Evolutionary conservation across 2,113 vertebrate species (phyloP), one percentile per base, ranked within the genome.

Genomic region (Peromyscus leucopus): DNA sequence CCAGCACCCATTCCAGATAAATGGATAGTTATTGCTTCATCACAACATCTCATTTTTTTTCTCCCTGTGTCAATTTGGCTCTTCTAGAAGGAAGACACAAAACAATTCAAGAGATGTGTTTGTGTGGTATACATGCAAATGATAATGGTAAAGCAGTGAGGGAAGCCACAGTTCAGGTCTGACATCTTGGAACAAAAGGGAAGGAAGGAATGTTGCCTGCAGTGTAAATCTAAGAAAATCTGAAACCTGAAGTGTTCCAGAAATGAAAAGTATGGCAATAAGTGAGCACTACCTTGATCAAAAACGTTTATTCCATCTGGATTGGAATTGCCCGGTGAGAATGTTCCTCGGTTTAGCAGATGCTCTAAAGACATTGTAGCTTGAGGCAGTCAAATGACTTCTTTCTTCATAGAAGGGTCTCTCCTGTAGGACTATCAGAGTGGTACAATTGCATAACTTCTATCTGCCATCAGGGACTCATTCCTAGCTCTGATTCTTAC

Each of bases 381-480:
- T 59, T 42, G n/a, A 89, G 7, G 26, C 55, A n/a, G 13, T 46
- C 82, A 67, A 5, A 46, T 51, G 21, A 89, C 48, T 46, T 21
- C 19, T 71, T 16, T 84, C 69, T 28, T 82, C 15, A 42, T 10
- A 31, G 9, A 24, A 93, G 24, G 51, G 24, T 26, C 26, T 75
- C 9, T 51, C 16, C 33, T 46, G 13, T 22, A 90, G 33, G 12
- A 8, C 6, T 15, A 75, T 42, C 7, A 86, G 19, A n/a, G 19
- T 8, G 19, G 31, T 36, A 2, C 2, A 28, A 12, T 1, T 46
- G 5, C 0, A 6, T 2, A 31, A 22, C 33, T 59, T 13, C 36
- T 24, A 36, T 48, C 19, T 46, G 36, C 46, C 15, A 39, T 5
- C 48, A 55, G 2, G n/a, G 46, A 11, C 46, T 36, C 2, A 11